Evolutionary conservation across 92 coral and sea anemone species (phyloP).

Genomic region (Epizoanthus rinbou): DNA sequence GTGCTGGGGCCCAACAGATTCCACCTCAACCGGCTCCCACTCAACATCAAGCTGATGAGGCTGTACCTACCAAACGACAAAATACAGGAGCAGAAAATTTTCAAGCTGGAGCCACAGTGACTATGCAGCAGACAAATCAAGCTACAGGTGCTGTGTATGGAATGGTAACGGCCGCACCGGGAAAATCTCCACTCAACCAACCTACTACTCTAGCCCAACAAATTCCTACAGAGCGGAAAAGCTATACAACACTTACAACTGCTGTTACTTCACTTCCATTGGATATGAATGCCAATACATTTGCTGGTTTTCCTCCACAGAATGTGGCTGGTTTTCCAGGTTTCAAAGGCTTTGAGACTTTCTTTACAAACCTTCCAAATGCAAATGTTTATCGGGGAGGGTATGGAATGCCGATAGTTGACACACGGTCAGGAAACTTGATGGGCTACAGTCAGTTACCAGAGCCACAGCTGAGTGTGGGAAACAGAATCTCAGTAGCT

Average conservation of each 20-base stretch:
- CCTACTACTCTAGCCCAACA: conserved; percentile 24
- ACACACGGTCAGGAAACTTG: conserved; percentile 36
- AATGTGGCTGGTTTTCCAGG: conserved; percentile 33
- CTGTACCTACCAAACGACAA: conserved; percentile 10
- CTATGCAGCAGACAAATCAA: conserved; percentile 14
- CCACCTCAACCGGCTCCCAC: conserved; percentile 12
- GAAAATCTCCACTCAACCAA: conserved; percentile 28
- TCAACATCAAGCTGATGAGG: neutral
- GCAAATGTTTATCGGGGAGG: conserved; percentile 39
- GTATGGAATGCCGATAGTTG: conserved; percentile 43
- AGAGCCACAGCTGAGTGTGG: conserved; percentile 35
- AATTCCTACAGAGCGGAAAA: conserved; percentile 25
- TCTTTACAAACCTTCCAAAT: conserved; percentile 39
- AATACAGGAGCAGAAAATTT: conserved; percentile 19
- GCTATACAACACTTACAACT: conserved; percentile 35
- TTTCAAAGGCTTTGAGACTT: conserved; percentile 39
- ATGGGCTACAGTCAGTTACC: conserved; percentile 41
- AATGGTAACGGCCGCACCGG: conserved; percentile 3
- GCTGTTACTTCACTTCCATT: conserved; percentile 26
- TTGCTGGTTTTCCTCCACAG: conserved; percentile 29
- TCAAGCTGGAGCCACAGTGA: conserved; percentile 1
- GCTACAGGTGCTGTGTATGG: neutral
- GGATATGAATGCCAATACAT: conserved; percentile 43
- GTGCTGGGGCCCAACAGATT: neutral
- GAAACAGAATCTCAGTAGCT: conserved; percentile 66